Base-by-base conservation (phyloP, 1,140 invertebrate species). In the Drosophila asahinai region DNA sequence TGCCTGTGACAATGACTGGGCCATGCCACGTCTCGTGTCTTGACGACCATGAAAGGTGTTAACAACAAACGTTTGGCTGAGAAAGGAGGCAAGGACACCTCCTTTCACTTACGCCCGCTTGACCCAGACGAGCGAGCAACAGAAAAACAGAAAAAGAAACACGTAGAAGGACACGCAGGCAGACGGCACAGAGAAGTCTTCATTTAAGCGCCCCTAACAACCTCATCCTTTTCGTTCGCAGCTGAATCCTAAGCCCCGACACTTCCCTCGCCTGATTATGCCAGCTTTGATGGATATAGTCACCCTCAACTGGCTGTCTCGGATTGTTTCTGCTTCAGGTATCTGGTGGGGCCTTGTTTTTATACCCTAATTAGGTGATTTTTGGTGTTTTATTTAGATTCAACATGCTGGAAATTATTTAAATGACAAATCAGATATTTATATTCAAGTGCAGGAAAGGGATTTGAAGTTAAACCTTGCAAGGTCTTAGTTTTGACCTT, bases 31-130 rank as follows among this genome's bases (percentile, higher is more conserved):
- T 67, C 71, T 73, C 67, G 59, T 78, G 75, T 77, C 74, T 55
- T 62, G 73, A 51, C 65, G 84, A 67, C 84, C 84, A 70, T 87
- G 84, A 81, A 84, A 87, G 84, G 84, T 87, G 84, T 87, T 83
- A 87, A 87, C 83, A 86, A 86, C 76, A 78, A 64, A 45, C 67
- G 70, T 33, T 59, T 25, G 47, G 67, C 66, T 43, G 59, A 65
- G 75, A 75, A 66, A 47, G 74, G 58, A 64, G 79, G 57, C 75
- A 77, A 77, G 75, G 75, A 77, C 54, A 77, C 43, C 62, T 66
- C 42, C 83, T 57, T 80, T 72, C 73, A 62, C 81, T 77, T 75
- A 66, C 54, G 40, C 55, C 61, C 43, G 81, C 83, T 86, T 86
- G 83, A 86, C 83, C 83, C 83, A 86, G 83, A 86, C 73, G 45